These are phyloP conservation scores for Hemibagrus guttatus DNA, from an alignment of 2,797 vertebrate species.

Conservation along the genomic window DNA sequence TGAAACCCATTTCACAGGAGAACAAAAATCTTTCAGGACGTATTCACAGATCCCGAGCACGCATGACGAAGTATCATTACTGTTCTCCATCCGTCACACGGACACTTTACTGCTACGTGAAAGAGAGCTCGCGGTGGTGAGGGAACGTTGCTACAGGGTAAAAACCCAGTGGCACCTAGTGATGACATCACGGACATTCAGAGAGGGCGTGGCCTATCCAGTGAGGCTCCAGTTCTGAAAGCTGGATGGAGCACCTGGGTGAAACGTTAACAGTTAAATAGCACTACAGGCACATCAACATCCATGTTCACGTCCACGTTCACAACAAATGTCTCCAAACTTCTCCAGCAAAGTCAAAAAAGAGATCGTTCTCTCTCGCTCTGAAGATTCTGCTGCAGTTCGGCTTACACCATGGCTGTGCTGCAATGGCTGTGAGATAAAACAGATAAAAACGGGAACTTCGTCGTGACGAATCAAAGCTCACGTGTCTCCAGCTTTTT, in stretches of 20 bases:
- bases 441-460: conserved; percentile 34
- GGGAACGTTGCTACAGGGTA: conserved; percentile 58
- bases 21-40: conserved; percentile 42
- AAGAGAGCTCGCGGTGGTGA: conserved; percentile 46
- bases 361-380: background rate
- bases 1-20: conserved; percentile 32
- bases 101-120: conserved; percentile 55
- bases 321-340: background rate
- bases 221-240: background rate
- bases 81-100: conserved; percentile 22
- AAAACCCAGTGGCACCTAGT: conserved; percentile 54
- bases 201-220: conserved; percentile 29
- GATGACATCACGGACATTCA: conserved; percentile 53
- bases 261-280: conserved; percentile 44
- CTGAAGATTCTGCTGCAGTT: conserved; percentile 25
- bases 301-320: conserved; percentile 31
- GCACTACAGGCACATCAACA: conserved; percentile 48
- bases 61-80: conserved; percentile 28
- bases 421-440: conserved; percentile 17
- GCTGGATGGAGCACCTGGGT: conserved; percentile 44
- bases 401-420: conserved; percentile 18
- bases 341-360: conserved; percentile 12
- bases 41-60: conserved; percentile 55
- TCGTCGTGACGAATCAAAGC: background rate
- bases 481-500: conserved; percentile 38